phyloP scores from a whole-genome alignment of 2,888 invertebrate species.

The Metalampra italica region DNA sequence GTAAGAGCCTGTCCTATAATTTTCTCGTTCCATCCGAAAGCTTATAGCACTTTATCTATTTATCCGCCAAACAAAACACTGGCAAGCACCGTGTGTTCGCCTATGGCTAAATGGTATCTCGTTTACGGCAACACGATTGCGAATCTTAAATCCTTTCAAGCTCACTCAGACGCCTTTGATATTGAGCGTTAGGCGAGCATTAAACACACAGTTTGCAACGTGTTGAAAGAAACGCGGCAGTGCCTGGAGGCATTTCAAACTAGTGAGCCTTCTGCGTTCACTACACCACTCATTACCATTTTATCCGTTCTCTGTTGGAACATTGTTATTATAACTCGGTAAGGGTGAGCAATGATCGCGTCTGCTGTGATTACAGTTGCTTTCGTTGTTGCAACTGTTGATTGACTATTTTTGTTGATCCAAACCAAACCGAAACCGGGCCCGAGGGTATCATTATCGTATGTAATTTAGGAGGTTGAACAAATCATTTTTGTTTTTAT shows the following conservation, averaged over 20 bases:
- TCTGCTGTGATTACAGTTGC: conserved; percentile 55
- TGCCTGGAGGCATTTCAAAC: conserved; percentile 61
- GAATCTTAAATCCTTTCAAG: conserved; percentile 60
- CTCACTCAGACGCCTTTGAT: conserved; percentile 56
- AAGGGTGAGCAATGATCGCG: conserved; percentile 66
- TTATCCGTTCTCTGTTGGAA: conserved; percentile 55
- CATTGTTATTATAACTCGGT: conserved; percentile 70
- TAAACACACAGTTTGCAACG: conserved; percentile 71
- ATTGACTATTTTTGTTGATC: conserved; percentile 16
- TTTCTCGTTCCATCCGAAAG: conserved; percentile 45
- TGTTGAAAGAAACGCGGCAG: conserved; percentile 70
- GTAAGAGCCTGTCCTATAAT: conserved; percentile 38
- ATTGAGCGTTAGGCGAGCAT: conserved; percentile 51
- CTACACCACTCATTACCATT: conserved; percentile 63
- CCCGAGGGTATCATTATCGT: conserved; percentile 25
- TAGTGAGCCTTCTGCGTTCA: conserved; percentile 48
- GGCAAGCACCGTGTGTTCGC: conserved; percentile 39
- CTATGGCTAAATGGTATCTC: conserved; percentile 68
- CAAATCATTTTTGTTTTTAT: conserved; percentile 9
- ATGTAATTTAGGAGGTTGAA: conserved; percentile 20
- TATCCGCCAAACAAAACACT: conserved; percentile 40
- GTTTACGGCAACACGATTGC: conserved; percentile 66
- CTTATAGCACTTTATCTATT: conserved; percentile 34
- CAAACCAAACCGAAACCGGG: conserved; percentile 32
- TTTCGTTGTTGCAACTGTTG: conserved; percentile 47